These are phyloP conservation scores for Poecilia picta DNA, from an alignment of 2,797 vertebrate genomes.

Conservation along the genomic window DNA sequence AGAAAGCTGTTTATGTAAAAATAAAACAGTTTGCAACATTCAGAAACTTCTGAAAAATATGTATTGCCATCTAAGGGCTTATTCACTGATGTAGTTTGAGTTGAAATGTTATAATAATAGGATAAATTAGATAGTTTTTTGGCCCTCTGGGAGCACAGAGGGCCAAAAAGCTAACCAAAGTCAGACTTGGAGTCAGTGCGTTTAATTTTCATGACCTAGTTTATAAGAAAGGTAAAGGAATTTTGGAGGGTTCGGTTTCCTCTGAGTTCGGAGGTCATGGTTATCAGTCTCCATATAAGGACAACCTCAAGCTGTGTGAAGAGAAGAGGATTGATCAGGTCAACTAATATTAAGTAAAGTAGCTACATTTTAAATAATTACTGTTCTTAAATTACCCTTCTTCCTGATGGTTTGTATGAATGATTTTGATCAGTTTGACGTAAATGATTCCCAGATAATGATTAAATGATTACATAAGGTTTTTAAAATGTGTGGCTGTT, in stretches of 20 bases:
- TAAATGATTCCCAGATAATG: neutral
- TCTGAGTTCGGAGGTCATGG: neutral
- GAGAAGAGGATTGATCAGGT: neutral
- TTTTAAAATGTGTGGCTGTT: neutral
- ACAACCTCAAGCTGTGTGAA: neutral
- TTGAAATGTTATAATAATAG: neutral
- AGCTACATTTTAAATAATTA: neutral
- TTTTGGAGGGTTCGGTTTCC: neutral
- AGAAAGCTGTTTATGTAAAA: neutral
- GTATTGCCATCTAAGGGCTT: neutral
- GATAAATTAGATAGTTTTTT: too few species aligned
- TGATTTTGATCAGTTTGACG: neutral
- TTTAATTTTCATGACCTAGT: constrained; percentile 4
- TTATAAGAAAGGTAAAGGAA: neutral
- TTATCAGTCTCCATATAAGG: neutral
- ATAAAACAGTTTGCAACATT: neutral
- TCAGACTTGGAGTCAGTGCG: neutral
- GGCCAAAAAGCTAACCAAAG: neutral
- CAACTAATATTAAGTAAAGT: neutral
- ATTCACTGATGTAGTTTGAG: neutral
- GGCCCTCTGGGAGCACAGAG: too few species aligned
- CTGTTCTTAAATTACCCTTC: neutral
- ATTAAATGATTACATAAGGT: neutral
- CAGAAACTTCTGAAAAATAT: neutral
- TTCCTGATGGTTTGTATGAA: neutral